phyloP scores from a whole-genome alignment of 2,888 invertebrate species.

The Pterostichus madidus region DNA sequence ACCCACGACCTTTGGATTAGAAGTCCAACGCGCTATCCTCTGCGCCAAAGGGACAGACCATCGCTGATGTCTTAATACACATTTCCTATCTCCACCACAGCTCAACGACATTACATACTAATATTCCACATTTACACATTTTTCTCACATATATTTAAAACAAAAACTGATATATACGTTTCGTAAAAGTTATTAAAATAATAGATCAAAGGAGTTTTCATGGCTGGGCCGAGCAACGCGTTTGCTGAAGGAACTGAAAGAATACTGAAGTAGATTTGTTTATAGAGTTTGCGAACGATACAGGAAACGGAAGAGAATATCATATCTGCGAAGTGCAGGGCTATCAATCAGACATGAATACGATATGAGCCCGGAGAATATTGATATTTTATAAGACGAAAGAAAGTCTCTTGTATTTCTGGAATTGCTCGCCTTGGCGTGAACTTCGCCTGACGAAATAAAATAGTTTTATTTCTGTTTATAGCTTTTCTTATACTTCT shows the following conservation, averaged over 20 bases:
- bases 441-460: constrained; percentile 1
- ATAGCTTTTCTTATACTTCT: background rate
- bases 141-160: background rate
- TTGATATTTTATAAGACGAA: constrained; percentile 60
- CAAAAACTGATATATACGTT: constrained; percentile 27
- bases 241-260: constrained; percentile 46
- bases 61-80: background rate
- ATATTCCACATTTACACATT: background rate
- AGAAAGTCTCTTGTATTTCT: background rate
- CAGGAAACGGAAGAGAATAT: constrained; percentile 57
- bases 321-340: constrained; percentile 44
- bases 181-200: constrained; percentile 57
- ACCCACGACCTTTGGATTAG: constrained; percentile 94
- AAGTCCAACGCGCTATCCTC: constrained; percentile 94
- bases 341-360: constrained; percentile 64
- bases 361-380: constrained; percentile 61
- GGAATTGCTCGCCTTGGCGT: background rate
- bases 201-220: constrained; percentile 47
- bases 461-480: constrained; percentile 8
- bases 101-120: background rate
- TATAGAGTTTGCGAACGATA: constrained; percentile 60
- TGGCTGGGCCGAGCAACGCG: background rate
- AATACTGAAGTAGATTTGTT: constrained; percentile 63
- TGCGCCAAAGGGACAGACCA: constrained; percentile 88
- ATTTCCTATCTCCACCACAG: background rate